These are phyloP conservation scores for Acholoe squamosa DNA, from an alignment of 2,888 invertebrate genomes.

Conservation along the genomic window DNA sequence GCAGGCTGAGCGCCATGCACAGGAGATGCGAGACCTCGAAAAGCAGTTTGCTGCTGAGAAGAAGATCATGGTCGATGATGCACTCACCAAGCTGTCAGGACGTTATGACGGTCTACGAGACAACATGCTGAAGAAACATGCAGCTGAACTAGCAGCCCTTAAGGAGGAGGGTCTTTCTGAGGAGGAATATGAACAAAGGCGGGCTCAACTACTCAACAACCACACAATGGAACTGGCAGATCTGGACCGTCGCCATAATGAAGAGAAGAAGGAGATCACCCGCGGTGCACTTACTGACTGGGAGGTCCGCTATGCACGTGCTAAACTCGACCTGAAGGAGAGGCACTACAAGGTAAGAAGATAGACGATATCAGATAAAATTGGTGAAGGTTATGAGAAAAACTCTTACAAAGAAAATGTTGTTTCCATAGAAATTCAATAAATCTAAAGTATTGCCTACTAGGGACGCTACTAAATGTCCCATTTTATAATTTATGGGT, in stretches of 20 bases:
- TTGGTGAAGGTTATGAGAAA: no score
- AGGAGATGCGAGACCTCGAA: constrained; percentile 79
- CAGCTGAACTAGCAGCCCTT: background rate
- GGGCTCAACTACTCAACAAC: constrained; percentile 76
- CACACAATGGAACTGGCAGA: constrained; percentile 79
- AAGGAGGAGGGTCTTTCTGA: constrained; percentile 78
- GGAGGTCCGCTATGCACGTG: constrained; percentile 81
- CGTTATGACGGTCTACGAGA: constrained; percentile 77
- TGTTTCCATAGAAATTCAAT: no score
- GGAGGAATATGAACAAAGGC: constrained; percentile 76
- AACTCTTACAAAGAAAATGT: no score
- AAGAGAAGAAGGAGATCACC: constrained; percentile 76
- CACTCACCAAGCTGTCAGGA: constrained; percentile 76
- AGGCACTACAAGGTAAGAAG: constrained; percentile 80
- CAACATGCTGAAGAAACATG: constrained; percentile 69
- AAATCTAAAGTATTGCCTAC: no score
- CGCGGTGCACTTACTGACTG: constrained; percentile 79
- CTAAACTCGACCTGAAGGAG: constrained; percentile 80
- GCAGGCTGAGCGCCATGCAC: constrained; percentile 78
- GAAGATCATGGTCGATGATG: constrained; percentile 79
- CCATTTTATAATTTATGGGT: background rate
- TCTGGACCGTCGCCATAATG: constrained; percentile 75
- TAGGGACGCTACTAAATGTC: no score
- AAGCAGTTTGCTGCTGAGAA: constrained; percentile 77
- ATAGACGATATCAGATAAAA: no score